A percentile compares a stretch with the other conserved stretches of the same genome.
Conservation (phyloP, 2,113 vertebrate species). For the Vidua macroura region DNA sequence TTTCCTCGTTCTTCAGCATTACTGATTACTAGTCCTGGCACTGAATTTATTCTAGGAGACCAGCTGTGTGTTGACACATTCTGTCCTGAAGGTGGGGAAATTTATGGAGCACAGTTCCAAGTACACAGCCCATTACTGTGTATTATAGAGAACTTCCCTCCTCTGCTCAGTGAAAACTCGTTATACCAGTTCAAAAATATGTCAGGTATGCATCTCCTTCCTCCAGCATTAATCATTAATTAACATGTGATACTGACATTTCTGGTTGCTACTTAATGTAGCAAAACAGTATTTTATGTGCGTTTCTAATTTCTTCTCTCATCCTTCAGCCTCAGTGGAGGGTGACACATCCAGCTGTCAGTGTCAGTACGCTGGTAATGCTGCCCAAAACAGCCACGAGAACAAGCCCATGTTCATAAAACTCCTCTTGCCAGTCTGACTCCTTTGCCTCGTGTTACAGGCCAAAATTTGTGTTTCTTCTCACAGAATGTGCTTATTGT, state of each 20-base stretch:
- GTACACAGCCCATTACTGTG: slow-evolving; percentile 20
- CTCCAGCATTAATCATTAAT: slow-evolving; percentile 56
- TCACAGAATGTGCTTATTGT: background rate
- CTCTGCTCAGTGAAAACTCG: slow-evolving; percentile 23
- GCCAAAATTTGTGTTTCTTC: background rate
- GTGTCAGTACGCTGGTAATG: background rate
- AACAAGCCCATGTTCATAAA: background rate
- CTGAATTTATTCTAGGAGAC: background rate
- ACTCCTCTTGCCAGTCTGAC: background rate
- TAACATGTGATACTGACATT: slow-evolving; percentile 53
- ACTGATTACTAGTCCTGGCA: background rate
- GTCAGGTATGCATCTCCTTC: slow-evolving; percentile 53
- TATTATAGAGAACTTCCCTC: slow-evolving; percentile 6
- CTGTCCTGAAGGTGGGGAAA: slow-evolving; percentile 57
- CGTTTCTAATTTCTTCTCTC: background rate
- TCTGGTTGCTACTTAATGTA: slow-evolving; percentile 38
- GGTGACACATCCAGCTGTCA: background rate
- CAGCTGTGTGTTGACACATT: slow-evolving; percentile 36
- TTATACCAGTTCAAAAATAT: slow-evolving; percentile 62
- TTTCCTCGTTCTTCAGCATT: background rate
- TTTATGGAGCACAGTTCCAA: slow-evolving; percentile 26
- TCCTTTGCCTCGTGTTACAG: background rate
- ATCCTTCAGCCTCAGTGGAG: background rate
- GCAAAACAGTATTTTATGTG: slow-evolving; percentile 1
- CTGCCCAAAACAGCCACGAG: background rate